phyloP scores from a whole-genome alignment of 2,797 vertebrate species.

The Hemitrygon akajei region DNA sequence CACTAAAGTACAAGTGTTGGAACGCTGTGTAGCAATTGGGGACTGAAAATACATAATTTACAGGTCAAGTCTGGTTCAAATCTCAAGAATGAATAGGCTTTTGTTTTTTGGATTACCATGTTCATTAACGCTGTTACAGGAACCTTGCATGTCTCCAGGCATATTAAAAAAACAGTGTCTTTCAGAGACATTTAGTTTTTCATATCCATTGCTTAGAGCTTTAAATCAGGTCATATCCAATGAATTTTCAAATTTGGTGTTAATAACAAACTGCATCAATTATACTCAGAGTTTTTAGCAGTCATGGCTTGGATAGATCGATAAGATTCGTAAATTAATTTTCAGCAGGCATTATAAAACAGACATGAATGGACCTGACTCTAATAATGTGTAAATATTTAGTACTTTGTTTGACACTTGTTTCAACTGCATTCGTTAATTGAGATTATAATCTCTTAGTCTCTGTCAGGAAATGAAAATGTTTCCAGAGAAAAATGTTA shows the following conservation, averaged over 20 bases:
- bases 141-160: background rate
- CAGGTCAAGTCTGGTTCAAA: background rate
- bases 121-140: background rate
- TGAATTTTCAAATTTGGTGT: background rate
- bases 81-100: background rate
- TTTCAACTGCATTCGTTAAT: slow-evolving; percentile 9
- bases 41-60: background rate
- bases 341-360: background rate
- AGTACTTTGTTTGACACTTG: background rate
- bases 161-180: no score
- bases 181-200: background rate
- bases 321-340: slow-evolving; percentile 21
- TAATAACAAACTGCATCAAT: slow-evolving; percentile 18
- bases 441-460: slow-evolving; percentile 2
- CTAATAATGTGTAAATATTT: background rate
- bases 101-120: background rate
- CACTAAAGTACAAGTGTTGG: background rate
- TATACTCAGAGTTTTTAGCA: background rate
- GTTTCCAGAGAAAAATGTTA: background rate
- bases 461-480: slow-evolving; percentile 25
- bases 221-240: background rate
- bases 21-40: background rate
- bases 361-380: background rate
- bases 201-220: background rate
- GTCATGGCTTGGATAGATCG: background rate